Base-by-base conservation (phyloP, 2,113 vertebrate genomes). In the Cottus gobio region DNA sequence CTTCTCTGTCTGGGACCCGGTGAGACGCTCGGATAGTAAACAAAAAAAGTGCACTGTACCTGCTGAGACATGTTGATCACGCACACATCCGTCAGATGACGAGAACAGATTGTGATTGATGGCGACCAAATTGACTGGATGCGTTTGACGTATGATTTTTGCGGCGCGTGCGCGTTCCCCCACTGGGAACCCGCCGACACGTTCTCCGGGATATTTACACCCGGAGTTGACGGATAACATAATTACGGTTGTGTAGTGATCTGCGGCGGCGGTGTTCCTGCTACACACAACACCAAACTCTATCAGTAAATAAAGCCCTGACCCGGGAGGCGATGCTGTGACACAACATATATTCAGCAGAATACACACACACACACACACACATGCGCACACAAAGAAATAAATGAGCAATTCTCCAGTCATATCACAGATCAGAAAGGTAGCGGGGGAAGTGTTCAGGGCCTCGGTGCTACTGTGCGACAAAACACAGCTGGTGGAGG, bases 241-340 rank as follows among this genome's bases (percentile, higher is more conserved):
- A 91, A 92, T 94, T 92, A 93, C 89, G 85, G 88, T 73, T 26
- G 83, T 83, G 86, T 86, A 90, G 88, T 89, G 90, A 91, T 92
- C 87, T 88, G 85, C 85, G 79, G 83, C 60, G 34, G 71, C 83
- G 78, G 84, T 65, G 72, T 85, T 92, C 78, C 87, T 75, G 24
- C 68, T 24, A 57, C 82, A 79, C 82, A 84, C 54, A 28, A 28
- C 84, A 74, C 84, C 77, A 58, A 79, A 90, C 77, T 52, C 26
- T 3, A 83, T 71, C 84, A 79, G 89, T 92, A 91, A 92, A 91
- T 87, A 91, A 90, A 89, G 80, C 66, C 50, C 46, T 28, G 74
- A 68, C 83, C 75, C 82, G 60, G 66, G 91, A 87, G 84, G 82
- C 31, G n/a, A 61, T 85, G 71, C 70, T 58, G 71, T 85, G 83